Conservation (phyloP, 2,797 vertebrate species). For the Lepilemur ruficaudatus region DNA sequence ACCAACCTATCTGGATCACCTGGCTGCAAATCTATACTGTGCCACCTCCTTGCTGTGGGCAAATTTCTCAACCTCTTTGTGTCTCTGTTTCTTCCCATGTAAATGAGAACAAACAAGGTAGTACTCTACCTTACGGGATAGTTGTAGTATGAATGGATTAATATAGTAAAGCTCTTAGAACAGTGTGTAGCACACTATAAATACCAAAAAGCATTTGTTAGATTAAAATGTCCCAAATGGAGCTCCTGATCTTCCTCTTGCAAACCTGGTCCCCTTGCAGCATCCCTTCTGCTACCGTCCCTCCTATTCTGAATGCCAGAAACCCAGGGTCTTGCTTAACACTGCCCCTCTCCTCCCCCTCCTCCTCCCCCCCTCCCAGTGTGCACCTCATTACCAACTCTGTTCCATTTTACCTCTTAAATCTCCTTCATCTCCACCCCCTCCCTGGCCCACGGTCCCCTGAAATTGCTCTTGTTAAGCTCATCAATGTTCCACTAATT, state of each 20-base stretch:
- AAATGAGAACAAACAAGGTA: not conserved
- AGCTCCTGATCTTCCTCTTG: not conserved
- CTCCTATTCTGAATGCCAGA: not conserved
- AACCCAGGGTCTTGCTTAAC: not conserved
- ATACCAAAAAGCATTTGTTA: not conserved
- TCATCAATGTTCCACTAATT: constrained; percentile 69
- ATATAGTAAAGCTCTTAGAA: not conserved
- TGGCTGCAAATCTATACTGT: not conserved
- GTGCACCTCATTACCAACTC: not conserved
- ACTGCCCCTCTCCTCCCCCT: not conserved
- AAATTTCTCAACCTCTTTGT: not conserved
- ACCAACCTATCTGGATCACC: not conserved
- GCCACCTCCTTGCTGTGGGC: not conserved
- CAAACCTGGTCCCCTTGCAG: not conserved
- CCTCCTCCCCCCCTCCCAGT: too few species aligned
- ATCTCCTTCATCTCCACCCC: not conserved
- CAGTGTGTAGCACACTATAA: not conserved
- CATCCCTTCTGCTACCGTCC: not conserved
- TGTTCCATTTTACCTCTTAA: not conserved
- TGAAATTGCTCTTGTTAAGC: constrained; percentile 53
- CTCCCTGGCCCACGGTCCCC: not conserved
- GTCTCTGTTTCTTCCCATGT: not conserved
- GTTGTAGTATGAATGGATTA: not conserved
- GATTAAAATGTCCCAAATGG: not conserved
- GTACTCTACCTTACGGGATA: not conserved